Percentiles rank a stretch among this genome's conserved stretches.
Evolutionary conservation across 2,888 invertebrate species (phyloP).

Genomic region (Mechanitis mazaeus): DNA sequence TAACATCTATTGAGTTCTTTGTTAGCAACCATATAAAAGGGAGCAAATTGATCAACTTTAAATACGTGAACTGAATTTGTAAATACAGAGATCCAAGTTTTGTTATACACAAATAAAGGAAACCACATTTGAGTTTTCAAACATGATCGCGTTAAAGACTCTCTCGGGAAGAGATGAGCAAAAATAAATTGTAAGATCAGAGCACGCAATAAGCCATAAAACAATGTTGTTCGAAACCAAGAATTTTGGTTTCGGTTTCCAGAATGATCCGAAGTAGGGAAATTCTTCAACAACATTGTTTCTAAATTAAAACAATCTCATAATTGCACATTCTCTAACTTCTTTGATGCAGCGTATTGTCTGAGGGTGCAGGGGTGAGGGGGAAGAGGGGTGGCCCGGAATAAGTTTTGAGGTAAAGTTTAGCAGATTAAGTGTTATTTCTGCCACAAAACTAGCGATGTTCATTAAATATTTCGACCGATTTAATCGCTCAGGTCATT

Average conservation of each 20-base stretch:
- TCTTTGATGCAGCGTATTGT: conserved; percentile 72
- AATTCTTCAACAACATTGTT: conserved; percentile 75
- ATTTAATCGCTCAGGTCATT: conserved; percentile 69
- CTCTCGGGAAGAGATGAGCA: conserved; percentile 27
- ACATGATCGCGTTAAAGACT: conserved; percentile 23
- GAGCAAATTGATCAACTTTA: conserved; percentile 3
- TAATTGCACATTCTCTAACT: conserved; percentile 75
- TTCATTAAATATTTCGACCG: conserved; percentile 74
- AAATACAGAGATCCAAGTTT: conserved; percentile 18
- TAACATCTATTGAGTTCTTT: neutral
- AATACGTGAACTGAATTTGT: conserved; percentile 15
- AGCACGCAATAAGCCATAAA: conserved; percentile 59
- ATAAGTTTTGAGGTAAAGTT: conserved; percentile 71
- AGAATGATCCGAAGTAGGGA: conserved; percentile 63
- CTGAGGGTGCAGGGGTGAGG: conserved; percentile 33
- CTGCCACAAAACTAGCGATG: conserved; percentile 70
- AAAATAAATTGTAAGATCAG: conserved; percentile 52
- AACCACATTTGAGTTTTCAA: conserved; percentile 19
- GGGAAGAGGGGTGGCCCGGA: conserved; percentile 41
- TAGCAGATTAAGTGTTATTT: conserved; percentile 75
- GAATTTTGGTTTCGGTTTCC: conserved; percentile 70
- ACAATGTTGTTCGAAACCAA: conserved; percentile 70
- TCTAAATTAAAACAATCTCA: conserved; percentile 77
- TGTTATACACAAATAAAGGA: conserved; percentile 20
- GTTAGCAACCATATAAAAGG: conserved; percentile 2